Percentiles rank a stretch among this genome's conserved stretches.
Conservation (phyloP, 2,888 invertebrate species). For the Nymphalis urticae region DNA sequence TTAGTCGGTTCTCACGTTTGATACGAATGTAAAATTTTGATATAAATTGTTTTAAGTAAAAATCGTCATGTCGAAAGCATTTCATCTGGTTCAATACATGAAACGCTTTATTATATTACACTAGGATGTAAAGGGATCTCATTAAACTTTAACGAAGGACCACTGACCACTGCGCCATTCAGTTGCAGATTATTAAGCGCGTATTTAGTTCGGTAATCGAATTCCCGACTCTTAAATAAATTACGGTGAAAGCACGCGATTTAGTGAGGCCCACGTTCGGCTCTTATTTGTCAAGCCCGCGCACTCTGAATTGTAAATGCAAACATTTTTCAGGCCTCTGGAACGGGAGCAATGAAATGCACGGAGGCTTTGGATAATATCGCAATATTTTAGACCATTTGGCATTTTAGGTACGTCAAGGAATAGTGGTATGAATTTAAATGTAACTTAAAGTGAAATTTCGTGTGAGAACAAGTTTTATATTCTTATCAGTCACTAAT, state of each 20-base stretch:
- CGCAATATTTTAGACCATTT: conserved; percentile 22
- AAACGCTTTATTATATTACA: too few relatives aligned
- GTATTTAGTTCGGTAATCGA: conserved; percentile 21
- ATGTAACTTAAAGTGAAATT: too few relatives aligned
- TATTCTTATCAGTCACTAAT: too few relatives aligned
- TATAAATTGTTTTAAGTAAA: too few relatives aligned
- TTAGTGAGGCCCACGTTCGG: conserved; percentile 29
- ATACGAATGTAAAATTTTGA: too few relatives aligned
- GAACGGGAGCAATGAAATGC: conserved; percentile 16
- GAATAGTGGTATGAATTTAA: neutral
- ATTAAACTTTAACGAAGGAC: neutral
- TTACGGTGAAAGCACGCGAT: conserved; percentile 25
- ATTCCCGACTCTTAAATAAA: conserved; percentile 24
- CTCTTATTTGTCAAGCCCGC: conserved; percentile 35
- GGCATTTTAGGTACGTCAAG: neutral
- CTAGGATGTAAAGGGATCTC: neutral
- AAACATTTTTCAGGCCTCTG: conserved; percentile 34
- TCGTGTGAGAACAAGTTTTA: too few relatives aligned
- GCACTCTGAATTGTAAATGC: conserved; percentile 35
- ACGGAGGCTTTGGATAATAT: conserved; percentile 21
- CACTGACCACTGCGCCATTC: neutral
- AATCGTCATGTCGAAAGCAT: too few relatives aligned
- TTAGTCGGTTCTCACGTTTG: too few relatives aligned
- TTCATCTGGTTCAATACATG: too few relatives aligned
- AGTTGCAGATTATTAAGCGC: neutral